A percentile compares a stretch with the other conserved stretches of the same genome.
These are phyloP conservation scores for Florisuga fusca DNA, from an alignment of 2,797 vertebrate genomes.

Conservation along the genomic window DNA sequence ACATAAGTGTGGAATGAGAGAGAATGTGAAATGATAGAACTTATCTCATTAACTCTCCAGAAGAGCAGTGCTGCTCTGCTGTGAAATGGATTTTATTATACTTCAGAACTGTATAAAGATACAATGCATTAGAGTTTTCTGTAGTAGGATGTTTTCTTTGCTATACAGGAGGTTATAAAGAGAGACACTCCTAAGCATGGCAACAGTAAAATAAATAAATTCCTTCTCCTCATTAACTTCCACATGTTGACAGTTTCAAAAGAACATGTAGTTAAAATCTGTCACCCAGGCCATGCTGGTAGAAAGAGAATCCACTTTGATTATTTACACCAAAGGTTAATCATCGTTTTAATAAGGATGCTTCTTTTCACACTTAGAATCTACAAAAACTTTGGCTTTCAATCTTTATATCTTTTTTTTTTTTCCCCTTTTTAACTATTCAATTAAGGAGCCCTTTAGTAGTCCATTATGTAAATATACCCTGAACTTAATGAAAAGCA, in stretches of 20 bases:
- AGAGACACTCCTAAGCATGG: background rate
- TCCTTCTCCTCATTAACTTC: conserved; percentile 14
- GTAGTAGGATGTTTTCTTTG: background rate
- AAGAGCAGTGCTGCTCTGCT: background rate
- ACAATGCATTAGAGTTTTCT: background rate
- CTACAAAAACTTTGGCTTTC: background rate
- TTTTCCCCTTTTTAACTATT: background rate
- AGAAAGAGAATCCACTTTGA: background rate
- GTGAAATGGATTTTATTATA: background rate
- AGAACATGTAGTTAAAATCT: background rate
- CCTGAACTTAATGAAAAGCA: background rate
- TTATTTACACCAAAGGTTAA: conserved; percentile 27
- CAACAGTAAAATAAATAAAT: background rate
- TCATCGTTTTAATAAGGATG: background rate
- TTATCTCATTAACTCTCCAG: background rate
- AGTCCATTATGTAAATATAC: background rate
- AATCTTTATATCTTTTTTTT: background rate
- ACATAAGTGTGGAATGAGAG: background rate
- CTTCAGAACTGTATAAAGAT: background rate
- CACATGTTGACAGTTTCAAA: background rate
- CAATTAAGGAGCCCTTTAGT: background rate
- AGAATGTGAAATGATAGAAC: background rate
- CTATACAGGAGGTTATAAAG: background rate
- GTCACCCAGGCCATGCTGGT: background rate
- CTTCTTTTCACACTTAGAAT: background rate